Evolutionary conservation across 2,113 vertebrate genomes (phyloP).

Genomic region (Turnix velox): DNA sequence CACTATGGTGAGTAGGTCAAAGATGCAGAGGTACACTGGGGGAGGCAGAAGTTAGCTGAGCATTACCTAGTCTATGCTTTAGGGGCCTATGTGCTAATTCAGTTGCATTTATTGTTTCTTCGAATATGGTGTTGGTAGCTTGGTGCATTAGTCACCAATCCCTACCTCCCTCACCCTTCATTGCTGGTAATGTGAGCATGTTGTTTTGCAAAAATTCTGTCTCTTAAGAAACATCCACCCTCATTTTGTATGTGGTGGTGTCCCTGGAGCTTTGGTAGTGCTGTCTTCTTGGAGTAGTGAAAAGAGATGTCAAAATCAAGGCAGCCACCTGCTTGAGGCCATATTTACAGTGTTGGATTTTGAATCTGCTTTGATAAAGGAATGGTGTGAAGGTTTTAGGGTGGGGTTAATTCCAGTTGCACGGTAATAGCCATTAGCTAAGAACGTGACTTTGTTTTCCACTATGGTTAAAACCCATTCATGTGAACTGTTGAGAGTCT

Average conservation of each 20-base stretch:
- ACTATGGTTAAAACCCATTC: background rate
- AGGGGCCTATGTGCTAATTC: background rate
- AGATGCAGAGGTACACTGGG: background rate
- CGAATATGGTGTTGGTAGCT: background rate
- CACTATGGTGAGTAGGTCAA: background rate
- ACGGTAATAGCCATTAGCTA: background rate
- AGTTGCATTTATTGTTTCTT: background rate
- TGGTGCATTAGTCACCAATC: background rate
- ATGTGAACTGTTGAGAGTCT: background rate
- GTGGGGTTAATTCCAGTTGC: background rate
- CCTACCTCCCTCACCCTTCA: background rate
- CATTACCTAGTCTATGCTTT: background rate
- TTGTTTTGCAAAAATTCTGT: background rate
- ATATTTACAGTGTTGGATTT: background rate
- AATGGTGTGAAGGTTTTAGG: background rate
- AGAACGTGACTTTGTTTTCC: background rate
- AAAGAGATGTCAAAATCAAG: background rate
- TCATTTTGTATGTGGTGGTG: background rate
- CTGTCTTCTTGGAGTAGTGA: background rate
- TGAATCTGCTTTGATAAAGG: background rate
- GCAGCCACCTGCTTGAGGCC: background rate
- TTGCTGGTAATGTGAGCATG: background rate
- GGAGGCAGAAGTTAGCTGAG: background rate
- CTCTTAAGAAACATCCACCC: background rate
- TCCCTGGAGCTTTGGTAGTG: background rate